Evolutionary conservation across 2,797 vertebrate species (phyloP).

Genomic region (Nyctalus aviator): DNA sequence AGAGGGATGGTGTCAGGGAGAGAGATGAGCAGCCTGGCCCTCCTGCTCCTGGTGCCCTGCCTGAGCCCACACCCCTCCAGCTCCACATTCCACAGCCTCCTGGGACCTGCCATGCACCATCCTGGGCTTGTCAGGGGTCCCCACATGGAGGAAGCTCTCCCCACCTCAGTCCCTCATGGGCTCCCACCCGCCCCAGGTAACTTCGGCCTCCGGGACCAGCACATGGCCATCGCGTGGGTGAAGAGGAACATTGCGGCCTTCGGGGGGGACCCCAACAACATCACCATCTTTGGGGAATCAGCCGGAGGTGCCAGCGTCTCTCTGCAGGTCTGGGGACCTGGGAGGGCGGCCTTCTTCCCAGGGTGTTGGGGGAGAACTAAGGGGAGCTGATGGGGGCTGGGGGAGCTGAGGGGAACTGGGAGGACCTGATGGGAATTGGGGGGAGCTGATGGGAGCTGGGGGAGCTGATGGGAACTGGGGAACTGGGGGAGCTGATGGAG

Average conservation of each 20-base stretch:
- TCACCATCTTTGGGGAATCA: conserved; percentile 97
- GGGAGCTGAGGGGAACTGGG: too few relatives aligned
- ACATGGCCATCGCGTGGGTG: conserved; percentile 96
- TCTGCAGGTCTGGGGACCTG: conserved; percentile 91
- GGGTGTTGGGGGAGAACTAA: too few relatives aligned
- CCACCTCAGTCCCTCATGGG: neutral
- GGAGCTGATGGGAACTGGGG: too few relatives aligned
- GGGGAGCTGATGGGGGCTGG: too few relatives aligned
- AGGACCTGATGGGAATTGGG: too few relatives aligned
- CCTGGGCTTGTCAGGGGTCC: neutral
- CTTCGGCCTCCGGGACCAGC: conserved; percentile 97
- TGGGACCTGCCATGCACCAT: neutral
- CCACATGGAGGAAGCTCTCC: rapidly evolving
- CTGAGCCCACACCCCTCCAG: rapidly evolving
- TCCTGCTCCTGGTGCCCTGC: rapidly evolving
- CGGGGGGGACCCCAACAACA: conserved; percentile 94
- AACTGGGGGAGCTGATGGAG: too few relatives aligned
- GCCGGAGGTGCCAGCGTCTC: conserved; percentile 93
- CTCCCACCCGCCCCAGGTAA: conserved; percentile 89
- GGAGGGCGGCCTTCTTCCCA: neutral
- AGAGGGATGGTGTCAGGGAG: rapidly evolving
- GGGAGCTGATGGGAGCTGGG: too few relatives aligned
- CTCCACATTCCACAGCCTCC: neutral
- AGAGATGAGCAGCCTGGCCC: neutral
- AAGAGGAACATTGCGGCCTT: conserved; percentile 96